Conservation (phyloP, 2,888 invertebrate species). For the Amphiduros pacificus region DNA sequence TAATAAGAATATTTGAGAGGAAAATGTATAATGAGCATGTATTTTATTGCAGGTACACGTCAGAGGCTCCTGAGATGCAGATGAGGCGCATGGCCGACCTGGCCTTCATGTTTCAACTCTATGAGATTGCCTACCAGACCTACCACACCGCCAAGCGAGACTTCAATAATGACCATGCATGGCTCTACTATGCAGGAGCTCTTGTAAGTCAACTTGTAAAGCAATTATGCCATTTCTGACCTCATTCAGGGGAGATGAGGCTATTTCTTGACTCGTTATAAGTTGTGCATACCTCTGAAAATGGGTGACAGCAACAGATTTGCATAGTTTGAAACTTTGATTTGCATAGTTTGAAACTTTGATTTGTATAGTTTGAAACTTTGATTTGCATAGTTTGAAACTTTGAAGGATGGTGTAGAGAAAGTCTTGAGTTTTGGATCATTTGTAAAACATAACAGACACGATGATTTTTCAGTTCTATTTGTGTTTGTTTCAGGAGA, state of each 20-base stretch:
- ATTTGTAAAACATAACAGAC: too few relatives aligned
- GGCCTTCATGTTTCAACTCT: constrained; percentile 94
- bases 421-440: too few relatives aligned
- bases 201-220: constrained; percentile 60
- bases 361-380: too few relatives aligned
- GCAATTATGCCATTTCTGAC: too few relatives aligned
- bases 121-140: constrained; percentile 86
- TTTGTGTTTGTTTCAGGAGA: constrained; percentile 66
- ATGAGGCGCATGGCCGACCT: constrained; percentile 90
- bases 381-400: too few relatives aligned
- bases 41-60: constrained; percentile 42
- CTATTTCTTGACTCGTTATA: too few relatives aligned
- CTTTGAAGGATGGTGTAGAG: too few relatives aligned
- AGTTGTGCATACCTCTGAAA: too few relatives aligned
- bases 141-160: constrained; percentile 97
- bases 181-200: constrained; percentile 95
- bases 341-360: too few relatives aligned
- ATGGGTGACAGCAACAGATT: too few relatives aligned
- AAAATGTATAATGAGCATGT: background rate
- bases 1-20: background rate
- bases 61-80: constrained; percentile 80
- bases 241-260: too few relatives aligned
- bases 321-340: too few relatives aligned
- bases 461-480: background rate
- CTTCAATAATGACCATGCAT: constrained; percentile 94